phyloP scores from a whole-genome alignment of 2,888 invertebrate species.

The Drosophila peninsularis region DNA sequence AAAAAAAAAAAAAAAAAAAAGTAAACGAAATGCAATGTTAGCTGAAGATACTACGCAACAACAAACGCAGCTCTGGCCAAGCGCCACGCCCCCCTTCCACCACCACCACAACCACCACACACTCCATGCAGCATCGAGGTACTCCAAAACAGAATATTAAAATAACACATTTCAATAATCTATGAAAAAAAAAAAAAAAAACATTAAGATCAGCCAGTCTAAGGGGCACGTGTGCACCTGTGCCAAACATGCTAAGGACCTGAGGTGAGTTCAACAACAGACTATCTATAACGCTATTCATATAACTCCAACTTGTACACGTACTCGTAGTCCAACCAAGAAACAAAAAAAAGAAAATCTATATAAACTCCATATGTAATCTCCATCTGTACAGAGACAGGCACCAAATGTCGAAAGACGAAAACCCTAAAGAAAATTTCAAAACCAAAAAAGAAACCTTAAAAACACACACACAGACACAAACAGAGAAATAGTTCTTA shows the following conservation, averaged over 20 bases:
- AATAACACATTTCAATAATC: constrained; percentile 71
- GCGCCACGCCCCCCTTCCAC: constrained; percentile 25
- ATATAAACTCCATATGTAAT: constrained; percentile 11
- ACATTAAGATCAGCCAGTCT: constrained; percentile 44
- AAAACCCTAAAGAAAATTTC: neutral
- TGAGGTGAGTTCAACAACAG: constrained; percentile 48
- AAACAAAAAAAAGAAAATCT: constrained; percentile 6
- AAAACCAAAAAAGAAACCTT: neutral
- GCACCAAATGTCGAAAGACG: constrained; percentile 25
- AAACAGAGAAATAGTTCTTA: neutral
- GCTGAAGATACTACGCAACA: constrained; percentile 10
- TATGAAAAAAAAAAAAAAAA: constrained; percentile 47
- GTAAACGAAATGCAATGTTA: constrained; percentile 15
- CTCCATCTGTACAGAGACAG: constrained; percentile 43
- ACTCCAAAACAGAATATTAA: constrained; percentile 73
- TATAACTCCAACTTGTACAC: constrained; percentile 29
- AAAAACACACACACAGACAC: neutral
- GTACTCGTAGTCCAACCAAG: constrained; percentile 39
- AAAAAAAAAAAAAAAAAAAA: constrained; percentile 7
- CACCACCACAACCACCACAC: constrained; percentile 1
- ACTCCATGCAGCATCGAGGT: constrained; percentile 66
- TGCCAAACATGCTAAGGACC: constrained; percentile 24
- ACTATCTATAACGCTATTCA: constrained; percentile 18
- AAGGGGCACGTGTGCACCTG: constrained; percentile 38
- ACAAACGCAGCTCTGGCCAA: constrained; percentile 19